Evolutionary conservation across 2,888 invertebrate species (phyloP).

Genomic region (Heteromurus nitidus): DNA sequence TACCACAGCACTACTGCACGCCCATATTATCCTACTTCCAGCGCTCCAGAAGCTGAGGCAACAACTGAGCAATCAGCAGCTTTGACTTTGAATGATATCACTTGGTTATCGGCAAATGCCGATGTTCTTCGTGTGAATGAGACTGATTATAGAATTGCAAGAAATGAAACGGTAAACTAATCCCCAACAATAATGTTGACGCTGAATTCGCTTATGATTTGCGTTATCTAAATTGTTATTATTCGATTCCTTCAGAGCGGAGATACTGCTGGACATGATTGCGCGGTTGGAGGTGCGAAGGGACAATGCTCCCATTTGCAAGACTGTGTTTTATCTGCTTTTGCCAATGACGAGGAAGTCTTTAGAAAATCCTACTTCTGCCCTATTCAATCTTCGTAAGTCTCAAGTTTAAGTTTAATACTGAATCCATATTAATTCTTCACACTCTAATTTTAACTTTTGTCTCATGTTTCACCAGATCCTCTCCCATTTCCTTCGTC

Average conservation of each 20-base stretch:
- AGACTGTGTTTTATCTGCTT: conserved; percentile 69
- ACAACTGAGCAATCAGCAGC: not conserved
- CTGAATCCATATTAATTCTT: too few species aligned
- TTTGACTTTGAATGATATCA: conserved; percentile 41
- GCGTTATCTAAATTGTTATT: too few species aligned
- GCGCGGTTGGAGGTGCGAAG: conserved; percentile 1
- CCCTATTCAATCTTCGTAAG: conserved; percentile 50
- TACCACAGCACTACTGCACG: not conserved
- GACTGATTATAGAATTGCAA: conserved; percentile 55
- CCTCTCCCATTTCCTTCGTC: conserved; percentile 9
- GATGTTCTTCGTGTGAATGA: conserved; percentile 28
- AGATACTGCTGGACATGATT: conserved; percentile 14
- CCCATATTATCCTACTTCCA: too few species aligned
- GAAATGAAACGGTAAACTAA: conserved; percentile 39
- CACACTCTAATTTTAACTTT: too few species aligned
- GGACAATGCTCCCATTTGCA: conserved; percentile 70
- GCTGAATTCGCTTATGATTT: not conserved
- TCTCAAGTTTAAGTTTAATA: too few species aligned
- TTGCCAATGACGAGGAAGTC: conserved; percentile 57
- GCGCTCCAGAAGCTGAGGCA: not conserved
- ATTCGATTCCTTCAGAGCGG: too few species aligned
- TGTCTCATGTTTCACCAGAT: conserved; percentile 21
- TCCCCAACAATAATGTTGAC: not conserved
- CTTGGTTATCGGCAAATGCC: conserved; percentile 33
- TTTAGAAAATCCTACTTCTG: conserved; percentile 68